Evolutionary conservation across 2,797 vertebrate species (phyloP).

Genomic region (Peromyscus nudipes): DNA sequence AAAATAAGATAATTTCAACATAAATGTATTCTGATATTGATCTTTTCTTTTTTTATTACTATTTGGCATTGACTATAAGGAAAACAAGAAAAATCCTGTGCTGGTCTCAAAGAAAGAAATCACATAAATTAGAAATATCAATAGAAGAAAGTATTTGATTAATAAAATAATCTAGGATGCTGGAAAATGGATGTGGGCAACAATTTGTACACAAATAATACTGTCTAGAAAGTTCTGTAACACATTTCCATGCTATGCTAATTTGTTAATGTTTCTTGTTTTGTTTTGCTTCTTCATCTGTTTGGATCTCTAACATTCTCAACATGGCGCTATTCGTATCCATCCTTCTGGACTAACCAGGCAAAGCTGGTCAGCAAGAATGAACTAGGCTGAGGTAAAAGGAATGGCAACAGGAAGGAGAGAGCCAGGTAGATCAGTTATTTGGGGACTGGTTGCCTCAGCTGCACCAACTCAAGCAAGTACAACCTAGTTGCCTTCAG

Average conservation of each 20-base stretch:
- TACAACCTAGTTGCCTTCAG: background rate
- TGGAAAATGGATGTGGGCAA: conserved; percentile 58
- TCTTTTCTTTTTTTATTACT: background rate
- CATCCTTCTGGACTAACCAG: background rate
- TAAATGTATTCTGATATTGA: background rate
- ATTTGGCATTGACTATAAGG: background rate
- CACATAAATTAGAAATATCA: background rate
- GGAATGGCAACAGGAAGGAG: background rate
- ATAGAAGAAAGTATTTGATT: background rate
- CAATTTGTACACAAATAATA: background rate
- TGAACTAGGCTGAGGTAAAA: background rate
- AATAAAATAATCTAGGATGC: background rate
- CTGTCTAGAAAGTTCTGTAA: conserved; percentile 34
- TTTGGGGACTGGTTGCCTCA: background rate
- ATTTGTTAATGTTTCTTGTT: conserved; percentile 24
- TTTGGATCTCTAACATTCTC: conserved; percentile 34
- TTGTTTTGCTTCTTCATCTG: conserved; percentile 72
- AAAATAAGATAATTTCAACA: background rate
- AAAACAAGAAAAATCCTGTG: background rate
- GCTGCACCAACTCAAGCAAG: background rate
- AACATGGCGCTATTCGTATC: background rate
- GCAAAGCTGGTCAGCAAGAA: background rate
- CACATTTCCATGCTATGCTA: conserved; percentile 43
- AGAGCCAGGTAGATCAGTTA: background rate
- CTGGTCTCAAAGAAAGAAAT: conserved; percentile 33